Conservation (phyloP, 2,888 invertebrate genomes). For the Alcis repandata region DNA sequence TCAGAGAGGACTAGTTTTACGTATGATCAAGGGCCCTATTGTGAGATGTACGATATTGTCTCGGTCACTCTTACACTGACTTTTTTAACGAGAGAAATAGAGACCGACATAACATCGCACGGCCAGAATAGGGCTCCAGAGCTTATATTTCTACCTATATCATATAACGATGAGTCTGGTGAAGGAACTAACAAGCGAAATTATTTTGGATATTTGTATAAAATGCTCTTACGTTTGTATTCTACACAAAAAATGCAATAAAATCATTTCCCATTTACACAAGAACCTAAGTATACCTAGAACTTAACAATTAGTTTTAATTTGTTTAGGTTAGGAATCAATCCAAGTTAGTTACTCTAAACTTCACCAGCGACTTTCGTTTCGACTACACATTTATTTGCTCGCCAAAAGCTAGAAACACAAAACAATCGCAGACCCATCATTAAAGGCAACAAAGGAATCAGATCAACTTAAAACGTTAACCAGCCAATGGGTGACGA, state of each 20-base stretch:
- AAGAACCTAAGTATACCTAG: conserved; percentile 15
- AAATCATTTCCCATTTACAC: conserved; percentile 7
- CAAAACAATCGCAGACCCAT: not conserved
- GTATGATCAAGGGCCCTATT: not conserved
- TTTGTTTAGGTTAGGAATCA: conserved; percentile 8
- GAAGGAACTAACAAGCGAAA: conserved; percentile 8
- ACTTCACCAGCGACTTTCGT: conserved; percentile 14
- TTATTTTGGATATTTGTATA: conserved; percentile 7
- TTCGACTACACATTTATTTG: conserved; percentile 5
- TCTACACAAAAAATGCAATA: conserved; percentile 22
- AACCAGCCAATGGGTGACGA: not conserved
- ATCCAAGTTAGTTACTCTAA: conserved; percentile 6
- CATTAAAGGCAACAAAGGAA: not conserved
- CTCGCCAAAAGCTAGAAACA: conserved; percentile 7
- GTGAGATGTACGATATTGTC: too few species aligned
- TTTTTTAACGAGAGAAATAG: too few species aligned
- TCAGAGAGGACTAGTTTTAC: not conserved
- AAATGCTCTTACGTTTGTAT: conserved; percentile 13
- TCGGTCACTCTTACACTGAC: too few species aligned
- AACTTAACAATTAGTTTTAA: conserved; percentile 7
- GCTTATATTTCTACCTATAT: conserved; percentile 1
- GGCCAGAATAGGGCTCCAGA: not conserved
- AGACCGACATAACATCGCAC: too few species aligned
- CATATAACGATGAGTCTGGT: conserved; percentile 9
- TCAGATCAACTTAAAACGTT: too few species aligned